These are phyloP conservation scores for Bombus pyrosoma DNA, from an alignment of 1,140 invertebrate species.

Conservation along the genomic window DNA sequence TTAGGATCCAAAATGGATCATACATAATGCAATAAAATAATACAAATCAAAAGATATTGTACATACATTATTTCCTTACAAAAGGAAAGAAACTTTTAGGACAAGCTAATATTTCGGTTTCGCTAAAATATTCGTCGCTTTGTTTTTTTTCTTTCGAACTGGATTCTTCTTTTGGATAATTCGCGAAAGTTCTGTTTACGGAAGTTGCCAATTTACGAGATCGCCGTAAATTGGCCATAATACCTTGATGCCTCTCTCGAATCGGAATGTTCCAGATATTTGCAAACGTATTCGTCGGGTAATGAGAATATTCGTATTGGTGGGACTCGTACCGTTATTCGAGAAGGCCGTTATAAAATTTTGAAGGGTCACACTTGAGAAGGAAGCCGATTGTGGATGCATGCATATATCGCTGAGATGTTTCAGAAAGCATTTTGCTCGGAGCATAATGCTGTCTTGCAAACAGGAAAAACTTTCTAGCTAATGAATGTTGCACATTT, in stretches of 20 bases:
- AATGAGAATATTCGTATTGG: neutral
- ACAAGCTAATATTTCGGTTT: too few relatives aligned
- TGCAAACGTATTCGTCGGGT: neutral
- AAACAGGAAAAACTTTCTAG: slow-evolving; percentile 11
- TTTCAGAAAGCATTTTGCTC: neutral
- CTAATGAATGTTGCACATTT: neutral
- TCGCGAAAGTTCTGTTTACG: neutral
- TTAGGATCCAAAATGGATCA: too few relatives aligned
- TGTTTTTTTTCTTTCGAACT: too few relatives aligned
- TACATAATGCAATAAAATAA: too few relatives aligned
- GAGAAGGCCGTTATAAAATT: neutral
- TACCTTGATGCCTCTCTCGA: neutral
- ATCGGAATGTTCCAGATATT: neutral
- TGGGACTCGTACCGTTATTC: neutral
- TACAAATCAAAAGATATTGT: too few relatives aligned
- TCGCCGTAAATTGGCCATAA: neutral
- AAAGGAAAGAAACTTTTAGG: too few relatives aligned
- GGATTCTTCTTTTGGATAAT: neutral
- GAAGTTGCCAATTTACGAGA: neutral
- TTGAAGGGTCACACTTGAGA: neutral
- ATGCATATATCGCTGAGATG: neutral
- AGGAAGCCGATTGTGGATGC: neutral
- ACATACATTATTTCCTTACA: too few relatives aligned
- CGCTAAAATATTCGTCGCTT: too few relatives aligned
- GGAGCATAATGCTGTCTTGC: neutral